Base-by-base conservation (phyloP, 2,888 invertebrate species). In the Empis stercorea region DNA sequence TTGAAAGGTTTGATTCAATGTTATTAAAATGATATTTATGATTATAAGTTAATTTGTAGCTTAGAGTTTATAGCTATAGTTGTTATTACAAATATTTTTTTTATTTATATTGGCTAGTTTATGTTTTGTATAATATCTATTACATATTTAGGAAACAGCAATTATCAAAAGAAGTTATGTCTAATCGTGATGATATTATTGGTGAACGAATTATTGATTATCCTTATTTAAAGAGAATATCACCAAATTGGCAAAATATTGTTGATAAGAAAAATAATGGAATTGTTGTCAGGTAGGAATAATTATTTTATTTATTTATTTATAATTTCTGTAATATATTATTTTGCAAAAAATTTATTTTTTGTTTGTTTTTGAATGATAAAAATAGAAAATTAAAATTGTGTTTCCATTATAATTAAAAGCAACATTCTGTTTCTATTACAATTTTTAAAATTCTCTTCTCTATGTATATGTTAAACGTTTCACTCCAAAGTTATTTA, bases 1-100 rank as follows among this genome's bases (percentile, higher is more conserved):
- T 43, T 34, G 50, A 53, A 47, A 53, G 53, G 53, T 52, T n/a
- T 15, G 30, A n/a, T 13, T 34, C n/a, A n/a, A n/a, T n/a, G n/a
- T n/a, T n/a, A n/a, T n/a, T n/a, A n/a, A n/a, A n/a, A n/a, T n/a
- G n/a, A n/a, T n/a, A n/a, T n/a, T n/a, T n/a, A n/a, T n/a, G n/a
- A n/a, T n/a, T n/a, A n/a, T n/a, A n/a, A n/a, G n/a, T n/a, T n/a
- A n/a, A n/a, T n/a, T n/a, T n/a, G n/a, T n/a, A n/a, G n/a, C n/a
- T n/a, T n/a, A n/a, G n/a, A n/a, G n/a, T n/a, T n/a, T n/a, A 32
- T 32, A 5, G 9, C 32, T 4, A 13, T 32, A 10, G 3, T 32
- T 13, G 3, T 13, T 13, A 6, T 32, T 32, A 7, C 4, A n/a
- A 34, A 2, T 34, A 6, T 34, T 34, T 34, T 34, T 34, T 2